phyloP scores from a whole-genome alignment of 2,797 vertebrate genomes.

The Gorsachius magnificus region DNA sequence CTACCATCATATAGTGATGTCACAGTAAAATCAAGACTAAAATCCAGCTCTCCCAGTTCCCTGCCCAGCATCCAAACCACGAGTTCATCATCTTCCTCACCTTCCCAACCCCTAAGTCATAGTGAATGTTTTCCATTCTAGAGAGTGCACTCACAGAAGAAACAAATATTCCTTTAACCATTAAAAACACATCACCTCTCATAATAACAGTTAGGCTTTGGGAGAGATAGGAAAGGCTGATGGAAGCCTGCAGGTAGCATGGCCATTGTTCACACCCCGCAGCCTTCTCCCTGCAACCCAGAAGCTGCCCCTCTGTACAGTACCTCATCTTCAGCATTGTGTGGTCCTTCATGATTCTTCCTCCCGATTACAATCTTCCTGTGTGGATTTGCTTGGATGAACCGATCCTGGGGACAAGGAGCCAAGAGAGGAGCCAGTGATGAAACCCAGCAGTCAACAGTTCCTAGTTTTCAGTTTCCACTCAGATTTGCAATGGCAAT shows the following conservation, averaged over 20 bases:
- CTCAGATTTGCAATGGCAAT: background rate
- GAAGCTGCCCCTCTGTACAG: background rate
- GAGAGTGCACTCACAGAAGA: background rate
- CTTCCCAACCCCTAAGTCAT: background rate
- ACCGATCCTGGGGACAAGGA: background rate
- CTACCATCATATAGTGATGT: background rate
- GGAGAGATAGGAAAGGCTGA: background rate
- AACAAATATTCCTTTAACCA: background rate
- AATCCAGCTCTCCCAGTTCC: conserved; percentile 42
- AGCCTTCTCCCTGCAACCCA: background rate
- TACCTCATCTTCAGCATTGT: background rate
- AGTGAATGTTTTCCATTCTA: background rate
- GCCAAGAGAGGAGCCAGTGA: background rate
- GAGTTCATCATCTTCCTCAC: background rate
- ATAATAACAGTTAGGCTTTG: background rate
- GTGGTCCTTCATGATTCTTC: background rate
- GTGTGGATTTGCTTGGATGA: background rate
- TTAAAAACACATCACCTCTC: background rate
- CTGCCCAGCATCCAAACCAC: background rate
- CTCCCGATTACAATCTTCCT: background rate
- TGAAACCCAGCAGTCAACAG: background rate
- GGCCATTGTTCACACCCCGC: accelerated
- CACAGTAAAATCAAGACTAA: background rate
- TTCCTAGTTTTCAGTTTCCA: background rate
- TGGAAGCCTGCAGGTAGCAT: background rate